phyloP scores from a whole-genome alignment of 2,797 vertebrate species.

The Oryzias sinensis region DNA sequence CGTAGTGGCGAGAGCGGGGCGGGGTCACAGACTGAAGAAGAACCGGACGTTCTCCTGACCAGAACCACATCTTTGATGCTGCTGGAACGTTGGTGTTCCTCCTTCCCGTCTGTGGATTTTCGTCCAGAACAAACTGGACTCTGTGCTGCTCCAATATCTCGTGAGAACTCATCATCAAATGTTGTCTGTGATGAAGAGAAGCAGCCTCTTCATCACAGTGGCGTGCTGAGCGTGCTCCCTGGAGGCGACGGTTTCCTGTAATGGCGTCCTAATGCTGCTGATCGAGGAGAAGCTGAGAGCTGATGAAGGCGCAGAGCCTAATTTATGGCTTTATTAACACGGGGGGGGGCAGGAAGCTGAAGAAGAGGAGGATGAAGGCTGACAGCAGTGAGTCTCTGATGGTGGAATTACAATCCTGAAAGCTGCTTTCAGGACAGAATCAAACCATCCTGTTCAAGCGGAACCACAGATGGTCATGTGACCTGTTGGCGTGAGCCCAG shows the following conservation, averaged over 20 bases:
- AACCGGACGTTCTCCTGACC: too few relatives aligned
- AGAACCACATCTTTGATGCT: too few relatives aligned
- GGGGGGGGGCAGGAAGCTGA: neutral
- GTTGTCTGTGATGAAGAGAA: neutral
- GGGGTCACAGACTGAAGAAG: too few relatives aligned
- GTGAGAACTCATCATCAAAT: neutral
- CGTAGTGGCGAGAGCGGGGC: too few relatives aligned
- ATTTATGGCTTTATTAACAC: constrained; percentile 59
- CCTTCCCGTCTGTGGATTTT: too few relatives aligned
- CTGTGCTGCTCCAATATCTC: too few relatives aligned
- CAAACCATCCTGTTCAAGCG: neutral
- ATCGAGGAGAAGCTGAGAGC: constrained; percentile 53
- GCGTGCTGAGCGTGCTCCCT: constrained; percentile 34
- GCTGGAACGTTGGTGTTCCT: too few relatives aligned
- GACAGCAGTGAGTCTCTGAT: too few relatives aligned
- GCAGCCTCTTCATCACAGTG: neutral
- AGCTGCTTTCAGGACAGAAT: constrained; percentile 25
- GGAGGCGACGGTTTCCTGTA: constrained; percentile 38
- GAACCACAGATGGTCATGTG: too few relatives aligned
- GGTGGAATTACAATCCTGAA: constrained; percentile 18
- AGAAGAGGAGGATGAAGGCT: too few relatives aligned
- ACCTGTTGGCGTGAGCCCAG: too few relatives aligned
- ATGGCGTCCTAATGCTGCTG: constrained; percentile 26
- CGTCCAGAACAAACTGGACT: too few relatives aligned
- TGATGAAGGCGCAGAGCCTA: constrained; percentile 54